Conservation (phyloP, 2,113 vertebrate genomes). For the Polyodon spathula region DNA sequence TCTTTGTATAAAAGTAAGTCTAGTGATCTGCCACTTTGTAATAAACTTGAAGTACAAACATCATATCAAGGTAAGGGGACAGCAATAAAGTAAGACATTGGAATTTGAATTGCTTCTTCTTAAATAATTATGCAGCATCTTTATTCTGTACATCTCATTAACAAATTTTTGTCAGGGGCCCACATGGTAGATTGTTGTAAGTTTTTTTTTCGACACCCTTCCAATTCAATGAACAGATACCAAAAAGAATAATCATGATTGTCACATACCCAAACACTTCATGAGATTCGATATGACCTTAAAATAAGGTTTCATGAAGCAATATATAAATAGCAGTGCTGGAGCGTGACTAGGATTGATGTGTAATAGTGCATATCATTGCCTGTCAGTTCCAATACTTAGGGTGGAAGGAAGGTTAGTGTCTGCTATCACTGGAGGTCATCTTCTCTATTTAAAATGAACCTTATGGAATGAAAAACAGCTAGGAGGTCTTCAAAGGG, state of each 20-base stretch:
- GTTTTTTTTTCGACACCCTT: neutral
- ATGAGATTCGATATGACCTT: constrained; percentile 12
- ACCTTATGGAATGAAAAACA: constrained; percentile 25
- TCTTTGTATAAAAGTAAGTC: no score
- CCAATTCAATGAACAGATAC: neutral
- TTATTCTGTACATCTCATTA: no score
- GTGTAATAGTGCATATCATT: constrained; percentile 42
- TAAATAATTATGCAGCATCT: no score
- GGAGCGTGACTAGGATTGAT: constrained; percentile 27
- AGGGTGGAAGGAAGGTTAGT: constrained; percentile 4
- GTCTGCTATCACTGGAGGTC: neutral
- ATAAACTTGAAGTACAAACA: no score
- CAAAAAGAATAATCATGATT: neutral
- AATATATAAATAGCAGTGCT: constrained; percentile 22
- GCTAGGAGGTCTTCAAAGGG: constrained; percentile 25
- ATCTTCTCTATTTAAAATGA: constrained; percentile 5
- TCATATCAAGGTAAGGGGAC: no score
- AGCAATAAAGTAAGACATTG: no score
- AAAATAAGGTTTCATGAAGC: constrained; percentile 28
- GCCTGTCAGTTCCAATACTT: constrained; percentile 43
- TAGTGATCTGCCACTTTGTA: no score
- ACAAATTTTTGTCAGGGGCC: no score
- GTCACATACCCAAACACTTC: neutral
- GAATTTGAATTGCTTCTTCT: no score
- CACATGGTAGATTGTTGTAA: no score